Evolutionary conservation across 1,140 invertebrate genomes (phyloP).

Genomic region (Trigoniulus corallinus): DNA sequence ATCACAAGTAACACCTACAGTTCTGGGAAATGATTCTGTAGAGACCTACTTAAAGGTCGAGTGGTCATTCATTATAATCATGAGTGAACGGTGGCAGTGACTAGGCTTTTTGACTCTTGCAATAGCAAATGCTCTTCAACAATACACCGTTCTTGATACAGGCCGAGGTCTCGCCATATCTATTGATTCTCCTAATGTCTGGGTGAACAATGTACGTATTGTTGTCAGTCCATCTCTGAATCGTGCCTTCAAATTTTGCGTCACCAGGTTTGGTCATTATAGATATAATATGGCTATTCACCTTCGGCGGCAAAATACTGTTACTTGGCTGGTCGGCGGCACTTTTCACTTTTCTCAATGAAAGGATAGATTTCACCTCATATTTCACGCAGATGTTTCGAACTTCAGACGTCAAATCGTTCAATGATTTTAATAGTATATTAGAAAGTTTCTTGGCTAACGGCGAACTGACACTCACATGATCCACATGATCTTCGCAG

Average conservation of each 20-base stretch:
- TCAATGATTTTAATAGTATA: not conserved
- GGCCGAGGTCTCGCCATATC: not conserved
- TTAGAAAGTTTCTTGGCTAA: not conserved
- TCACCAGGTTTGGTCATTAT: not conserved
- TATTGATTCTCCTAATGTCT: not conserved
- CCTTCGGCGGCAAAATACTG: too few relatives aligned
- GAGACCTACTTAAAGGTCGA: too few relatives aligned
- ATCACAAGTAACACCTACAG: too few relatives aligned
- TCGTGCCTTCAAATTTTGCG: not conserved
- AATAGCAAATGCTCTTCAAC: not conserved
- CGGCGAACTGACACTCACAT: not conserved
- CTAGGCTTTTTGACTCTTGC: too few relatives aligned
- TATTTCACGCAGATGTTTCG: not conserved
- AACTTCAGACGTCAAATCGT: not conserved
- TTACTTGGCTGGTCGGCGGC: not conserved
- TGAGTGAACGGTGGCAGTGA: too few relatives aligned
- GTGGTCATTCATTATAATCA: too few relatives aligned
- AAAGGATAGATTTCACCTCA: not conserved
- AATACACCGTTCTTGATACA: not conserved
- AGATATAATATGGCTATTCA: not conserved
- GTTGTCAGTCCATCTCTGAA: not conserved
- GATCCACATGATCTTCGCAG: constrained; percentile 16
- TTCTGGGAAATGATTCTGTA: too few relatives aligned
- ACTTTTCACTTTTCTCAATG: not conserved
- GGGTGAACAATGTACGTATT: not conserved